These are phyloP conservation scores for Melinaea menophilus DNA, from an alignment of 2,888 invertebrate species.

Conservation along the genomic window DNA sequence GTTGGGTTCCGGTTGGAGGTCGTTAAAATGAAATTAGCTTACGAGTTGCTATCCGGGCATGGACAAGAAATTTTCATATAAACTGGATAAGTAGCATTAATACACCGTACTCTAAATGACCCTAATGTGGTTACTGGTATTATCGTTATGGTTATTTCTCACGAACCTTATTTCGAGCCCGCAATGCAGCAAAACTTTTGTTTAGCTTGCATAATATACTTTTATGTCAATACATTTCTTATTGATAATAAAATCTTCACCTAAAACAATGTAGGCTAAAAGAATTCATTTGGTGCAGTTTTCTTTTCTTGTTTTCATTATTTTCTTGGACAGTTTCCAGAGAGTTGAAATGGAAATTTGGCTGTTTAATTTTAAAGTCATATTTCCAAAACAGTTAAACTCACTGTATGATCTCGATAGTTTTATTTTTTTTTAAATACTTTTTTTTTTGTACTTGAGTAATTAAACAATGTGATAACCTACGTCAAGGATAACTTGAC, in stretches of 20 bases:
- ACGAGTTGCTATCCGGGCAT: constrained; percentile 38
- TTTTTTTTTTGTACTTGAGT: no score
- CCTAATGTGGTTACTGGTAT: constrained; percentile 7
- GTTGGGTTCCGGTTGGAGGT: constrained; percentile 44
- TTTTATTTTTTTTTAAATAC: no score
- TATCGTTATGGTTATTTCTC: constrained; percentile 16
- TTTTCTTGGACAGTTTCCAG: constrained; percentile 30
- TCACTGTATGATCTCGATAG: no score
- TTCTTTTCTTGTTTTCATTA: constrained; percentile 29
- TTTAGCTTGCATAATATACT: constrained; percentile 1
- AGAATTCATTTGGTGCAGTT: constrained; percentile 28
- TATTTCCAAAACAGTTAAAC: no score
- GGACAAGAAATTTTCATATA: constrained; percentile 26
- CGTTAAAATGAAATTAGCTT: constrained; percentile 75
- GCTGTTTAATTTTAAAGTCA: no score
- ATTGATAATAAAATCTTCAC: no score
- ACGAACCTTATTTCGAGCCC: constrained; percentile 16
- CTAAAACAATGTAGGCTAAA: constrained; percentile 5
- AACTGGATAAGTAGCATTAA: constrained; percentile 24
- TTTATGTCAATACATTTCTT: background rate
- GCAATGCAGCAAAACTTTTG: constrained; percentile 5
- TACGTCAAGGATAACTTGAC: no score
- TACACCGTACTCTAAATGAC: constrained; percentile 15
- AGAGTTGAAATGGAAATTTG: constrained; percentile 14
- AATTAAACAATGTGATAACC: no score